A percentile compares a stretch with the other conserved stretches of the same genome.
These are phyloP conservation scores for Penaeus indicus DNA, from an alignment of 1,140 invertebrate species.

Conservation along the genomic window DNA sequence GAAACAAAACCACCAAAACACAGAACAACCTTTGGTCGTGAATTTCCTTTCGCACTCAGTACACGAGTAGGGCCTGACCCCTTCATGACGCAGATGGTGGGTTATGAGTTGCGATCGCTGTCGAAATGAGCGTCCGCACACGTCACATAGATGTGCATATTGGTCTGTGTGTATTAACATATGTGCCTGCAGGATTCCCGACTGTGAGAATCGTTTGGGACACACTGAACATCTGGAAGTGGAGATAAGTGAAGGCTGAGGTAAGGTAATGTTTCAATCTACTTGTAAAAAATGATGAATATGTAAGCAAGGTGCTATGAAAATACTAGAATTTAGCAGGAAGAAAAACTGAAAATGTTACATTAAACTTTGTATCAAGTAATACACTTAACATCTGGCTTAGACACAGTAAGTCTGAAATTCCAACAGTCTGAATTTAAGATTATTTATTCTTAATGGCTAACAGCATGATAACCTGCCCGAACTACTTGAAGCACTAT, in stretches of 20 bases:
- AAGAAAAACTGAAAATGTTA: no score
- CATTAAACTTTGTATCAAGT: no score
- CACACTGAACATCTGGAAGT: conserved; percentile 36
- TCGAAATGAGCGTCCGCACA: conserved; percentile 50
- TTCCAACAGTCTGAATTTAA: no score
- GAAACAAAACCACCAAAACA: neutral
- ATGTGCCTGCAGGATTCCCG: conserved; percentile 48
- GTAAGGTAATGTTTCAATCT: no score
- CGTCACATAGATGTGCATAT: conserved; percentile 47
- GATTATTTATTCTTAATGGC: no score
- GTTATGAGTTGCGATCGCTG: conserved; percentile 51
- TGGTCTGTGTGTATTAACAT: conserved; percentile 48
- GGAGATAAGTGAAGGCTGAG: neutral
- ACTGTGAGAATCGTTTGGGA: conserved; percentile 51
- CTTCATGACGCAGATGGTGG: conserved; percentile 46
- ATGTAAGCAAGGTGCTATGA: no score
- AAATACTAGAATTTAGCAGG: no score
- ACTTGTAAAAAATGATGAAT: no score
- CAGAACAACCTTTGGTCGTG: conserved; percentile 44
- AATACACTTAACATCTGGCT: no score
- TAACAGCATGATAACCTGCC: no score
- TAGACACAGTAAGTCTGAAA: no score
- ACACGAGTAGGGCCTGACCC: conserved; percentile 41
- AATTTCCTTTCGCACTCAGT: conserved; percentile 49
- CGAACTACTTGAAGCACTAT: no score